Percentiles rank a stretch among this genome's conserved stretches.
Conservation (phyloP, 2,888 invertebrate species). For the Euphydryas editha region DNA sequence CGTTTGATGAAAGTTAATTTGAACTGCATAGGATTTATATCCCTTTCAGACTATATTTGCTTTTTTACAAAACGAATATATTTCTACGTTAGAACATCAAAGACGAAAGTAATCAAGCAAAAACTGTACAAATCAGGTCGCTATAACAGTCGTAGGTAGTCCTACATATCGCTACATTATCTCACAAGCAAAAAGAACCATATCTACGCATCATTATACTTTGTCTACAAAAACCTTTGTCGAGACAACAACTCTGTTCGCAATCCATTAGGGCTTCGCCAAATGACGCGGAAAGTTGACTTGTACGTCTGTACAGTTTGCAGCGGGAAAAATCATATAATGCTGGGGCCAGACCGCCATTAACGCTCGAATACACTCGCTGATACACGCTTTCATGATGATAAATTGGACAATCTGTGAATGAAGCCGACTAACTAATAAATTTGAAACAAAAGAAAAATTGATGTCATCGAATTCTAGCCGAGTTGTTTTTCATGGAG, state of each 20-base stretch:
- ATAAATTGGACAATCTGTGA: conserved; percentile 57
- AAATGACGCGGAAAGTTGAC: conserved; percentile 80
- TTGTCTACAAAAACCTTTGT: conserved; percentile 62
- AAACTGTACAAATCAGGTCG: conserved; percentile 43
- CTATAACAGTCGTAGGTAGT: conserved; percentile 35
- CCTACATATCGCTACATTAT: conserved; percentile 44
- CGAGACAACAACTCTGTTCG: conserved; percentile 69
- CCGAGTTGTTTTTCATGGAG: conserved; percentile 16
- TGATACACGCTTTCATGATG: conserved; percentile 53
- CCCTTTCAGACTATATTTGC: background rate
- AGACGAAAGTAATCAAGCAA: conserved; percentile 39
- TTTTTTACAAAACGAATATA: background rate
- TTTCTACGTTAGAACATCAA: conserved; percentile 20
- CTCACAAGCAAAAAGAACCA: conserved; percentile 46
- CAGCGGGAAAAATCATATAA: conserved; percentile 57
- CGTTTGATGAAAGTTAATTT: background rate
- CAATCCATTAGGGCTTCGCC: conserved; percentile 76
- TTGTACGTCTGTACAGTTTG: conserved; percentile 53
- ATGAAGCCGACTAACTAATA: conserved; percentile 51
- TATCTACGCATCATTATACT: conserved; percentile 50
- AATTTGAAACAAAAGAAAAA: conserved; percentile 42
- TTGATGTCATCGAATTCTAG: conserved; percentile 32
- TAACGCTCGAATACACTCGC: conserved; percentile 57
- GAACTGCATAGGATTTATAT: background rate
- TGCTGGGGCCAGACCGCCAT: conserved; percentile 49